These are phyloP conservation scores for Drosophila conformis DNA, from an alignment of 2,888 invertebrate genomes.

Conservation along the genomic window DNA sequence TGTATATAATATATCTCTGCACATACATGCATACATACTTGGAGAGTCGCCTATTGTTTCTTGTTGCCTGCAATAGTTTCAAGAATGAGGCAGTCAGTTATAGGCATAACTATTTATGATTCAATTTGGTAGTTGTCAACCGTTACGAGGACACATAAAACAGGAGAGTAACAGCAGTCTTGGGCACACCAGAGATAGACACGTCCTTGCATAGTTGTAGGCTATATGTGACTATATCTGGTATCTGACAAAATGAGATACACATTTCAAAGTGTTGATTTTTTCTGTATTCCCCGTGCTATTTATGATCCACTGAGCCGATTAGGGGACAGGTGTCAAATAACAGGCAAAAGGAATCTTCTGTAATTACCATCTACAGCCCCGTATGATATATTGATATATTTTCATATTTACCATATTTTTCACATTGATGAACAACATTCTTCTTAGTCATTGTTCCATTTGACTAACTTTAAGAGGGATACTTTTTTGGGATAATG, in stretches of 20 bases:
- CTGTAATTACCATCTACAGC: no score
- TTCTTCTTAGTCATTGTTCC: neutral
- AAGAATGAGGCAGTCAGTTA: neutral
- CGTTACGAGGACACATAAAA: neutral
- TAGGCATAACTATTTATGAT: neutral
- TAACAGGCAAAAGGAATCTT: no score
- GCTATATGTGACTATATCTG: neutral
- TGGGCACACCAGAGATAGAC: neutral
- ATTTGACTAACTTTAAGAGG: neutral
- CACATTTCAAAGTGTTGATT: neutral
- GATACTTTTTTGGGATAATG: neutral
- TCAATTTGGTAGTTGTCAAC: neutral
- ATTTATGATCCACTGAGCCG: neutral
- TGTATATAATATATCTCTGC: constrained; percentile 1
- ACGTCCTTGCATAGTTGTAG: neutral
- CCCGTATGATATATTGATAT: no score
- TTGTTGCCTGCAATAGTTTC: neutral
- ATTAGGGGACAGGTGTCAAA: no score
- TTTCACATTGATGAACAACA: neutral
- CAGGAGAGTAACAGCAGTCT: neutral
- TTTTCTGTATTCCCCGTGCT: neutral
- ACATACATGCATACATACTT: neutral
- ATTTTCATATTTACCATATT: neutral
- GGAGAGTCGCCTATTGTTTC: neutral
- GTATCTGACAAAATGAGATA: neutral